These are phyloP conservation scores for Pangasius sanitwongsei DNA, from an alignment of 2,797 vertebrate genomes.

Conservation along the genomic window DNA sequence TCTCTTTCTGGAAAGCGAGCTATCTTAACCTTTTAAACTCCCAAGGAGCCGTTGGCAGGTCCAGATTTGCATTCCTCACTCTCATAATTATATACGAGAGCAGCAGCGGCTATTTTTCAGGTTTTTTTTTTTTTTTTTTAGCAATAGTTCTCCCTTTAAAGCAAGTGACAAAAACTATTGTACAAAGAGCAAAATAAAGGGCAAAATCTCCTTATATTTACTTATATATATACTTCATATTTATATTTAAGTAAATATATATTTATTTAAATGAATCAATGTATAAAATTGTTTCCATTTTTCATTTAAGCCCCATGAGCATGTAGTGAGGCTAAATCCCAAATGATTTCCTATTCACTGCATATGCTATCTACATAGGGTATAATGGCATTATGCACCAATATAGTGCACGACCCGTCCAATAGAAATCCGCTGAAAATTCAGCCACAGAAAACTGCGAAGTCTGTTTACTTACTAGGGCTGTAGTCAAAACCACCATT, in stretches of 20 bases:
- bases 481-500: not conserved
- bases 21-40: not conserved
- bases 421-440: not conserved
- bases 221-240: too few relatives aligned
- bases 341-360: not conserved
- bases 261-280: not conserved
- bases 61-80: not conserved
- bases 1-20: not conserved
- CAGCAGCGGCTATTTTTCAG: not conserved
- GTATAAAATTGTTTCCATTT: not conserved
- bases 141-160: not conserved
- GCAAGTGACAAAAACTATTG: not conserved
- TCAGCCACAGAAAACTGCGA: not conserved
- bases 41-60: not conserved
- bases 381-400: not conserved
- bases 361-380: not conserved
- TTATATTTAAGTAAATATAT: not conserved
- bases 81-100: not conserved
- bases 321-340: not conserved
- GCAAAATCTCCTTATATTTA: not conserved
- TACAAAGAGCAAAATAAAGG: not conserved
- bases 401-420: not conserved
- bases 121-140: not conserved
- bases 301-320: not conserved
- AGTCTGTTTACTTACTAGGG: too few relatives aligned